Evolutionary conservation across 2,113 vertebrate species (phyloP), one percentile per base, ranked within the genome.

Genomic region (Pica pica): DNA sequence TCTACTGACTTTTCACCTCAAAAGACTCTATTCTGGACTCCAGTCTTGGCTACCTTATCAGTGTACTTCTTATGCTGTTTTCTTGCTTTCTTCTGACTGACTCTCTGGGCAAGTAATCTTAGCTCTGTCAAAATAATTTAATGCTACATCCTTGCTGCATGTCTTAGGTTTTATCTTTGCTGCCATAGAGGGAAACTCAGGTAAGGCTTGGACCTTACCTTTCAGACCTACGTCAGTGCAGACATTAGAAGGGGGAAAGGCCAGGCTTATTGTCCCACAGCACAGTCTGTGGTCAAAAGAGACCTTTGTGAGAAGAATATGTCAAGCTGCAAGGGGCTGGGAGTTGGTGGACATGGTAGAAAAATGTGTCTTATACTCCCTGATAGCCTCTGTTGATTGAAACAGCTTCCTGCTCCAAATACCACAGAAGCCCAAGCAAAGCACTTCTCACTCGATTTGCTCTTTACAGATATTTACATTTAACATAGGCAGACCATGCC

Each of bases 91-190:
- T 84, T 69, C 59, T 65, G 68, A 67, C 61, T 89, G 87, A 68
- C 84, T 89, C 47, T 82, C 69, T 89, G 79, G 78, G 64, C 46
- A 77, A 89, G 56, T 42, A 84, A 89, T 87, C 69, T 69, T 77
- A 60, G 74, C 39, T 83, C 92, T 95, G 93, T 89, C 93, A 93
- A 68, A 94, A 83, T 93, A 92, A 94, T 96, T 89, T 95, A 93
- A 83, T 83, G 91, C 69, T 55, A 15, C 7, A 11, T 87, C 87
- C 44, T 79, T 52, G 76, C 55, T 93, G 70, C 21, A 10, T 2
- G 6, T 88, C 84, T 91, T 28, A 37, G 68, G 50, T 76, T 93
- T 93, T 90, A 94, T 94, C 89, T 77, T 87, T 80, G 60, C 59
- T 87, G 41, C 65, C 39, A 21, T 52, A 73, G 85, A 87, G 44